Evolutionary conservation across 1,140 invertebrate species (phyloP).

Genomic region (Cryptotermes secundus): DNA sequence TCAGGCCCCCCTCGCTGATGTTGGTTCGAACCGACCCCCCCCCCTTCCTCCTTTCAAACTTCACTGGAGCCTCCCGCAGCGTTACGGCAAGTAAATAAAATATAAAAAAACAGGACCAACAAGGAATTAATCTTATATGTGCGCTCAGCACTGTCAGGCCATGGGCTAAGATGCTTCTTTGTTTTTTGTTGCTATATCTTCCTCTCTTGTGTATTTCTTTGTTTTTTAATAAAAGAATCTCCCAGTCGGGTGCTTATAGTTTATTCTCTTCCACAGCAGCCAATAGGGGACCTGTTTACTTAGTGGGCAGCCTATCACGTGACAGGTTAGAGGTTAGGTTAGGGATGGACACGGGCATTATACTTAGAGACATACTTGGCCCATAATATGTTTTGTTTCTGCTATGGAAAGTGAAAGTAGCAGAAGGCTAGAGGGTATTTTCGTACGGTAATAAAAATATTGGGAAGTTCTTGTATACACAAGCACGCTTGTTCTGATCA

Average conservation of each 20-base stretch:
- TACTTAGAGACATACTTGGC: neutral
- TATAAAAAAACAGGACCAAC: neutral
- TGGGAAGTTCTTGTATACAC: too few species aligned
- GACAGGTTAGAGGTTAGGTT: constrained; percentile 21
- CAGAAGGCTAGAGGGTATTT: too few species aligned
- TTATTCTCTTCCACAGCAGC: neutral
- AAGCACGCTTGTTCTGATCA: too few species aligned
- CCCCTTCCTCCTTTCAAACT: neutral
- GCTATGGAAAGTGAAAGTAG: too few species aligned
- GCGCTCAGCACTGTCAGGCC: neutral
- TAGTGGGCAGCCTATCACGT: constrained; percentile 21
- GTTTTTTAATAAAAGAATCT: neutral
- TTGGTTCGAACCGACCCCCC: neutral
- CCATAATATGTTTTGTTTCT: neutral
- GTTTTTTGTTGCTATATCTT: neutral
- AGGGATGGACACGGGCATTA: neutral
- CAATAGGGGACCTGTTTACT: constrained; percentile 26
- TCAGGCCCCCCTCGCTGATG: neutral
- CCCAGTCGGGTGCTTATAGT: neutral
- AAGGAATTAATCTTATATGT: constrained; percentile 28
- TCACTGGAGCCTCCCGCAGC: constrained; percentile 23
- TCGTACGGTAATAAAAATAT: too few species aligned
- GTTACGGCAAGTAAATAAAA: constrained; percentile 5
- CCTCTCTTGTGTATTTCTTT: neutral
- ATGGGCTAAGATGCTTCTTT: neutral